These are phyloP conservation scores for Cossypha caffra DNA, from an alignment of 2,797 vertebrate genomes.

Conservation along the genomic window DNA sequence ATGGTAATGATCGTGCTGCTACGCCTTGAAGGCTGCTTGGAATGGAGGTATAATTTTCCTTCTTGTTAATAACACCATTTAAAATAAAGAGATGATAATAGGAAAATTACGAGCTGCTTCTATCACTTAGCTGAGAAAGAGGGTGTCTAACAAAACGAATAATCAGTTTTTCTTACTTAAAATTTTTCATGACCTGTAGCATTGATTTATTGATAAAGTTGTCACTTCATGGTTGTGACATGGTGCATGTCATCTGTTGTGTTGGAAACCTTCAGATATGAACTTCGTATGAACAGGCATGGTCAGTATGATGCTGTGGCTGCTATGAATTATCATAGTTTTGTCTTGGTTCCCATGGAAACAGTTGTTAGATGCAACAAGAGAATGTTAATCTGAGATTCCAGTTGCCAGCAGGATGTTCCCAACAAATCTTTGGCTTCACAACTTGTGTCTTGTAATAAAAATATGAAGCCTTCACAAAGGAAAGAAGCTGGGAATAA, in stretches of 20 bases:
- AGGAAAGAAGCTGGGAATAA: background rate
- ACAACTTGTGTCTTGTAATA: background rate
- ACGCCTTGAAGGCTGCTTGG: background rate
- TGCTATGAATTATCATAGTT: background rate
- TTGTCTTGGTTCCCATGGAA: conserved; percentile 58
- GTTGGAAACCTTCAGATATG: background rate
- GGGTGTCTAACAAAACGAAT: background rate
- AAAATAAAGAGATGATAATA: background rate
- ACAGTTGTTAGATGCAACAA: conserved; percentile 50
- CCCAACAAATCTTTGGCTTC: conserved; percentile 32
- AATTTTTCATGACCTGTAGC: background rate
- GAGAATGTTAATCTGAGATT: conserved; percentile 57
- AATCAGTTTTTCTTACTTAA: background rate
- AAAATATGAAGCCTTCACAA: background rate
- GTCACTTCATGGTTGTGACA: background rate
- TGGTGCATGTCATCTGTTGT: background rate
- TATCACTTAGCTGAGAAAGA: background rate
- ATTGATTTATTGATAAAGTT: background rate
- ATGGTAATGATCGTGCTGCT: background rate
- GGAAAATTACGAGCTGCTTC: background rate
- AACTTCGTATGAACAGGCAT: background rate
- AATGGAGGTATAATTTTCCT: background rate
- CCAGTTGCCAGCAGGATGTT: conserved; percentile 12
- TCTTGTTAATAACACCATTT: background rate
- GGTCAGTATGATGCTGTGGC: background rate